phyloP scores from a whole-genome alignment of 1,140 invertebrate genomes.

The Neelides sp. region DNA sequence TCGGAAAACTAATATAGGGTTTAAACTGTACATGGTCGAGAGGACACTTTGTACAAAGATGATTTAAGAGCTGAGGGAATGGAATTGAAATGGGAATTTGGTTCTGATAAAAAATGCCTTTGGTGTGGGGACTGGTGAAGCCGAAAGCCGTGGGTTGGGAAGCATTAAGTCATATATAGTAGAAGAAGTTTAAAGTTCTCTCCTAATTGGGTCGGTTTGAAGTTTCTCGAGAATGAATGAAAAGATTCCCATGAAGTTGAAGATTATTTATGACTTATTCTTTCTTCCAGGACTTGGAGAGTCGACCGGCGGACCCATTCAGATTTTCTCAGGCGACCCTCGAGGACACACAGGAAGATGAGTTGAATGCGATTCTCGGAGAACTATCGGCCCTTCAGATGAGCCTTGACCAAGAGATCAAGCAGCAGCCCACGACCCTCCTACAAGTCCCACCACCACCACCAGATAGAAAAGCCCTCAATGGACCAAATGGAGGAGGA shows the following conservation, averaged over 20 bases:
- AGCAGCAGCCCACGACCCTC: slow-evolving; percentile 42
- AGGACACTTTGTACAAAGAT: too few species aligned
- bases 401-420: slow-evolving; percentile 51
- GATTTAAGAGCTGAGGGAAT: too few species aligned
- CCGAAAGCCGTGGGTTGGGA: too few species aligned
- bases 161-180: too few species aligned
- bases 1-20: too few species aligned
- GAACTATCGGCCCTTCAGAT: slow-evolving; percentile 79
- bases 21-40: too few species aligned
- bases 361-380: slow-evolving; percentile 86
- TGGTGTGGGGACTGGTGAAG: too few species aligned
- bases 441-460: slow-evolving; percentile 25
- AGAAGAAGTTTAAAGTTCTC: too few species aligned
- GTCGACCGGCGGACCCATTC: slow-evolving; percentile 24
- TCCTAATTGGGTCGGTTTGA: too few species aligned
- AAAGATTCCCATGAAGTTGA: neutral
- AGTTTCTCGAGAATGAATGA: too few species aligned
- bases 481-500: neutral
- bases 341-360: slow-evolving; percentile 78
- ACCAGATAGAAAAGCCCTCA: slow-evolving; percentile 1
- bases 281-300: slow-evolving; percentile 22
- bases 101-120: too few species aligned
- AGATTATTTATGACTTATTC: slow-evolving; percentile 3
- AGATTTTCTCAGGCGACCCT: slow-evolving; percentile 25
- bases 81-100: too few species aligned